phyloP scores from a whole-genome alignment of 2,888 invertebrate species.

The Gasteruption jaculator region DNA sequence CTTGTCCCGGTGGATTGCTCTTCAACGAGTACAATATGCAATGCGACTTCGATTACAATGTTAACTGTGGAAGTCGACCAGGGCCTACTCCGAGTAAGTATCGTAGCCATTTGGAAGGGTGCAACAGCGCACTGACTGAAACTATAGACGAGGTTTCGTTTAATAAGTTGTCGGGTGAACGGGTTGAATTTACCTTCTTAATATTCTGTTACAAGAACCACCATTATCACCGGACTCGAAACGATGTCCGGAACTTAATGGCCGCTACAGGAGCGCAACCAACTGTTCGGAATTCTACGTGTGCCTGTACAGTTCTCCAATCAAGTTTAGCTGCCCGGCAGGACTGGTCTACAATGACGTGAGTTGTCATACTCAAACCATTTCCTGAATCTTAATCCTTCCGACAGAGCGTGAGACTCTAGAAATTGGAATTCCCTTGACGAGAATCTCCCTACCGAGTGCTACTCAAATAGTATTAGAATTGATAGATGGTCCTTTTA shows the following conservation, averaged over 20 bases:
- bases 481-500: no score
- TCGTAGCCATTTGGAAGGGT: conserved; percentile 4
- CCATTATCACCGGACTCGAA: conserved; percentile 36
- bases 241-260: conserved; percentile 58
- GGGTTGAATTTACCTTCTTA: background rate
- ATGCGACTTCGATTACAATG: conserved; percentile 64
- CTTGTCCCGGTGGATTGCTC: conserved; percentile 60
- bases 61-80: conserved; percentile 59
- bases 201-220: conserved; percentile 37
- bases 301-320: conserved; percentile 58
- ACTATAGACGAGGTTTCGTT: no score
- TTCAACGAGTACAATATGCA: conserved; percentile 59
- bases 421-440: no score
- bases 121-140: no score
- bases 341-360: conserved; percentile 62
- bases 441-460: no score
- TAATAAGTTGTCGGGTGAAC: no score
- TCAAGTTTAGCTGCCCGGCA: conserved; percentile 62
- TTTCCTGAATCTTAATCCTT: conserved; percentile 25
- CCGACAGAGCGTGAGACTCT: no score
- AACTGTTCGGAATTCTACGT: conserved; percentile 66
- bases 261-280: conserved; percentile 59
- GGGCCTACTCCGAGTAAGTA: conserved; percentile 43
- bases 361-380: conserved; percentile 33
- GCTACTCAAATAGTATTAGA: no score